These are phyloP conservation scores for Arctopsyche grandis DNA, from an alignment of 1,140 invertebrate genomes.

Conservation along the genomic window DNA sequence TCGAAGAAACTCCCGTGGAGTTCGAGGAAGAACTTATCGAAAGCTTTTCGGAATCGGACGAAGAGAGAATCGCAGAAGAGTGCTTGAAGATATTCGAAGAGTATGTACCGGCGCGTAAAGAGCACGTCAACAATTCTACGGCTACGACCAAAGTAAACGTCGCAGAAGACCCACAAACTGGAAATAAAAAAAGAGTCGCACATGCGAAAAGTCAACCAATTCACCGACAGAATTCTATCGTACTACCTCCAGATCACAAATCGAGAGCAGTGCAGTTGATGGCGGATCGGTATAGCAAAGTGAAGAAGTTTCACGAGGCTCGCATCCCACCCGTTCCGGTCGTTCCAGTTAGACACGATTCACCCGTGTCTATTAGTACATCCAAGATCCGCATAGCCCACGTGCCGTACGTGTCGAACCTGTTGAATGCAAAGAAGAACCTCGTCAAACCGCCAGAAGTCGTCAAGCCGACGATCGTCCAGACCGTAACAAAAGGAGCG, in stretches of 20 bases:
- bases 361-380: constrained; percentile 35
- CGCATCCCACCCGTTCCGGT: not conserved
- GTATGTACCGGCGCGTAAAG: constrained; percentile 59
- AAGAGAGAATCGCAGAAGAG: constrained; percentile 62
- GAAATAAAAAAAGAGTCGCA: constrained; percentile 63
- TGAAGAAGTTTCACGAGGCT: constrained; percentile 61
- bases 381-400: constrained; percentile 65
- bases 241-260: constrained; percentile 60
- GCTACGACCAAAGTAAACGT: constrained; percentile 52
- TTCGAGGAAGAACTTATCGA: not conserved
- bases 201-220: constrained; percentile 53
- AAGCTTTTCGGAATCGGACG: constrained; percentile 61
- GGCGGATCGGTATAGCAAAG: constrained; percentile 63
- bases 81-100: constrained; percentile 67
- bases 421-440: constrained; percentile 63
- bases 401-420: constrained; percentile 65
- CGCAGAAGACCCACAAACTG: constrained; percentile 58
- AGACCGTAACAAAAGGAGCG: constrained; percentile 74
- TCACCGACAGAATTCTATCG: constrained; percentile 21
- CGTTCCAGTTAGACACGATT: not conserved
- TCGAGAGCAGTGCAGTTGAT: constrained; percentile 62
- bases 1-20: not conserved
- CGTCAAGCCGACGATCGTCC: constrained; percentile 69
- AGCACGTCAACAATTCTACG: constrained; percentile 53
- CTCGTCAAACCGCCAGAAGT: constrained; percentile 56